Evolutionary conservation across 1,140 invertebrate genomes (phyloP), one percentile per base, ranked within the genome.

Genomic region (Apis cerana): DNA sequence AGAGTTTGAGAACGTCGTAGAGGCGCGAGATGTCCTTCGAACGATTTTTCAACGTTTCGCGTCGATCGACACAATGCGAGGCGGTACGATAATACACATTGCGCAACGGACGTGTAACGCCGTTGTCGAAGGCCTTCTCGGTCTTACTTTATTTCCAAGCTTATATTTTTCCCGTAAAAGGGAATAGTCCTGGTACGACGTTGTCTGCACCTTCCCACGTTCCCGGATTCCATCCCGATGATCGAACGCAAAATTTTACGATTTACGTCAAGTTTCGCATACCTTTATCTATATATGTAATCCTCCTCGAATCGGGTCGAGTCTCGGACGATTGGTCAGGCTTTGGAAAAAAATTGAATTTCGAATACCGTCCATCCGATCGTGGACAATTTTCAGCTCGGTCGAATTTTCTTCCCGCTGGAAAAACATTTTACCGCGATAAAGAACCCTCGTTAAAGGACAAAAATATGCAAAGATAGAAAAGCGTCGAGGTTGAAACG

Each of bases 121-220:
- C 74, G 82, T 80, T 13, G 62, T 15, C 17, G 62, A 33, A 84
- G 83, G 85, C 69, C 82, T 69, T 68, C 4, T 43, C 33, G 82
- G 81, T 48, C 67, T 83, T 84, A 79, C 76, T 82, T 82, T 67
- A 75, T 85, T 85, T 85, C 83, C 77, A 84, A 79, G 72, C 82
- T 80, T 77, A 80, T 43, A 33, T 33, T 33, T 79, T 84, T 81
- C 70, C 79, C 82, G 71, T 78, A 88, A 78, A 85, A 84, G 85
- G 85, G 62, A 80, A 83, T 89, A 89, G 65, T 10, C 48, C 15
- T 48, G 17, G 43, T 17, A n/a, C 67, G 33, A 78, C 70, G 54
- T 70, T 50, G 13, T 21, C 19, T 33, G 33, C 70, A 48, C n/a
- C n/a, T 83, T 85, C 84, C 81, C 84, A 85, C 84, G 84, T 85